phyloP scores from a whole-genome alignment of 2,113 vertebrate genomes.

The Himantopus leucocephalus region DNA sequence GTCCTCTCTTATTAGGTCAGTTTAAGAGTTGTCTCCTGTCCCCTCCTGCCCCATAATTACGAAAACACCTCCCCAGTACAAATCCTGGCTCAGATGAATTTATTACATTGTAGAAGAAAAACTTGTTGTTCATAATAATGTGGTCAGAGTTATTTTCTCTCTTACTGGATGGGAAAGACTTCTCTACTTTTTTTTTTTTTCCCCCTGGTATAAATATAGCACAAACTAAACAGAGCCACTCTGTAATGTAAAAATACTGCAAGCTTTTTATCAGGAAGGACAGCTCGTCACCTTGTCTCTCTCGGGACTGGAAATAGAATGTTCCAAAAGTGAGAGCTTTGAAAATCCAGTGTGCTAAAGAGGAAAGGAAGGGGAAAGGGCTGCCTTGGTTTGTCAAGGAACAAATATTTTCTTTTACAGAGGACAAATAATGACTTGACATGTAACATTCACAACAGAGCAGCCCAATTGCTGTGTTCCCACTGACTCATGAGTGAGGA shows the following conservation, averaged over 20 bases:
- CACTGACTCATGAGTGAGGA: conserved; percentile 44
- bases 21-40: conserved; percentile 47
- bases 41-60: conserved; percentile 21
- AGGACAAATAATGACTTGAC: conserved; percentile 55
- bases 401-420: conserved; percentile 59
- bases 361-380: conserved; percentile 42
- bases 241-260: conserved; percentile 57
- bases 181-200: conserved; percentile 22
- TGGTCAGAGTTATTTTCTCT: conserved; percentile 60
- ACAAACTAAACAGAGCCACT: conserved; percentile 68
- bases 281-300: conserved; percentile 60
- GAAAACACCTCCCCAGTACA: conserved; percentile 41
- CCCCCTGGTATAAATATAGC: background rate
- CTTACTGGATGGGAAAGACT: conserved; percentile 60
- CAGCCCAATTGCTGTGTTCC: background rate
- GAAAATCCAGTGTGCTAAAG: conserved; percentile 40
- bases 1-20: conserved; percentile 30
- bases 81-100: conserved; percentile 35
- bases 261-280: conserved; percentile 65
- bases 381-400: conserved; percentile 43
- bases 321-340: conserved; percentile 58
- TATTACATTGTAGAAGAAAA: conserved; percentile 47
- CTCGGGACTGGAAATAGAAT: conserved; percentile 48
- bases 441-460: conserved; percentile 50
- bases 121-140: conserved; percentile 42